Evolutionary conservation across 2,888 invertebrate species (phyloP), one percentile per base, ranked within the genome.

Genomic region (Heliconius cydno): DNA sequence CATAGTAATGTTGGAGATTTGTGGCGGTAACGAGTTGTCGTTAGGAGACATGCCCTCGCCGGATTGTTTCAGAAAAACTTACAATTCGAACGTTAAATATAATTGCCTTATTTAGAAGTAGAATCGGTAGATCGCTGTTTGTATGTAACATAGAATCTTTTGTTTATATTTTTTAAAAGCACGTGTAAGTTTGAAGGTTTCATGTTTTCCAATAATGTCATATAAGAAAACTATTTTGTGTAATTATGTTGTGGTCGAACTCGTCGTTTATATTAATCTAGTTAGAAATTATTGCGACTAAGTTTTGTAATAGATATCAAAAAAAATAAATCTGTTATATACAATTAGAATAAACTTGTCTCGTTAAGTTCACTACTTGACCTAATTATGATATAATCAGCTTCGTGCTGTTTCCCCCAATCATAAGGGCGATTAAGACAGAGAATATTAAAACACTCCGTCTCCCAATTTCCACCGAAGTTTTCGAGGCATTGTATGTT

Each of bases 1-100:
- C 91, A 92, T 90, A 89, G 91, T 94, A 94, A 94, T 94, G 93
- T 90, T 85, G 88, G 88, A 93, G 94, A 94, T 94, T 92, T 94
- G 92, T 92, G 93, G 90, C 89, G 89, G 92, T 94, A 94, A 95
- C 90, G 94, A 93, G 88, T 81, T 84, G 86, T 92, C 94, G 90
- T 95, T 94, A 94, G 87, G 89, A 92, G 91, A 90, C 92, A 91
- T 88, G 90, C 85, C 86, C 86, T 87, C 86, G 85, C 86, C 83
- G 86, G 86, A 88, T 90, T 89, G 90, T 90, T 88, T 88, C 86
- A 86, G 87, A 90, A 91, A 91, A 89, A 87, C 85, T 82, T 80
- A 87, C 82, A 78, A 78, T 78, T 80, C 74, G 71, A 83, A 76
- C 82, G 79, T 82, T 75, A 80, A 78, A 79, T 81, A 82, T 89